A percentile compares a stretch with the other conserved stretches of the same genome.
phyloP scores from a whole-genome alignment of 2,113 vertebrate species.

The Scytalopus superciliaris region DNA sequence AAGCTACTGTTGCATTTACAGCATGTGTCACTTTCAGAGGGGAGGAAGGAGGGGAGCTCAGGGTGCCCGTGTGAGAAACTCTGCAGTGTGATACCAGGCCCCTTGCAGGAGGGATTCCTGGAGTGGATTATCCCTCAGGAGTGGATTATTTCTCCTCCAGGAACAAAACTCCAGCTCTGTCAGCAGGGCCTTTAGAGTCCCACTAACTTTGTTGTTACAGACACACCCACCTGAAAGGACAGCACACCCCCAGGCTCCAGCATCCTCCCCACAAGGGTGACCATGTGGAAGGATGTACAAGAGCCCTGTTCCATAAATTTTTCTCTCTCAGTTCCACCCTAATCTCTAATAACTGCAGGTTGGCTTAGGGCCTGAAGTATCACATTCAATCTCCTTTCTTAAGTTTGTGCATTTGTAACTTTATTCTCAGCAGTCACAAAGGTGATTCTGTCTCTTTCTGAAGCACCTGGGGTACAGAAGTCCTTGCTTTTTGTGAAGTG shows the following conservation, averaged over 20 bases:
- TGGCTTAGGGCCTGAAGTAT: background rate
- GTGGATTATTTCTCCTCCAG: background rate
- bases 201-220: background rate
- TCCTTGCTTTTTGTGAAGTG: background rate
- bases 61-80: fast-evolving
- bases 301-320: background rate
- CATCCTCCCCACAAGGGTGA: background rate
- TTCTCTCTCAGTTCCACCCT: background rate
- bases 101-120: too few species aligned
- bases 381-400: background rate
- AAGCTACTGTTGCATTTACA: background rate
- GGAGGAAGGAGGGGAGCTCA: background rate
- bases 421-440: background rate
- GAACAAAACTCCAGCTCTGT: background rate
- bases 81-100: fast-evolving
- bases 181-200: background rate
- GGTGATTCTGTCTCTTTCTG: background rate
- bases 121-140: too few species aligned
- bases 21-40: background rate
- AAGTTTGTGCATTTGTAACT: background rate
- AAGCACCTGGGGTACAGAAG: background rate
- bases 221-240: too few species aligned
- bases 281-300: background rate
- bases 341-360: background rate
- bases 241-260: fast-evolving